These are phyloP conservation scores for Cyclargus thomasi DNA, from an alignment of 1,140 invertebrate species.

Conservation along the genomic window DNA sequence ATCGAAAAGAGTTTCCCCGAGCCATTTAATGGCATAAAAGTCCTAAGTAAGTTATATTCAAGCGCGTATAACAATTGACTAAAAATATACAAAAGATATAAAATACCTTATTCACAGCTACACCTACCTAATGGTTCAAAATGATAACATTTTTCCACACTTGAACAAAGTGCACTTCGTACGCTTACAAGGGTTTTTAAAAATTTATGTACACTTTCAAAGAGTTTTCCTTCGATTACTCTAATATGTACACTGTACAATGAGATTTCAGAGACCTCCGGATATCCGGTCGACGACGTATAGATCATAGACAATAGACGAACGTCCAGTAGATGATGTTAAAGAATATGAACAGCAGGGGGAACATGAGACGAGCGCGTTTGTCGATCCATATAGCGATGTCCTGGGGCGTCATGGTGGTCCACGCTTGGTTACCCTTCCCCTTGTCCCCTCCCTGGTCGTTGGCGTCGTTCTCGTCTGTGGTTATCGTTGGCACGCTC, in stretches of 20 bases:
- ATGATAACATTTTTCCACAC: neutral
- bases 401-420: conserved; percentile 90
- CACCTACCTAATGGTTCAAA: neutral
- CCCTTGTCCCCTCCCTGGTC: conserved; percentile 62
- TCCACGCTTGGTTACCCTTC: conserved; percentile 77
- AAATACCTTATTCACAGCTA: conserved; percentile 6
- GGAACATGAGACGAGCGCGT: conserved; percentile 86
- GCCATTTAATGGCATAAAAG: neutral
- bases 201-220: neutral
- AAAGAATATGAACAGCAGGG: conserved; percentile 85
- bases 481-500: conserved; percentile 77
- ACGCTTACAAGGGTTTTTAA: neutral
- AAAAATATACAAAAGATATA: conserved; percentile 13
- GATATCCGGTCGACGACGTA: neutral
- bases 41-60: neutral
- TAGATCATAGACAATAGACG: conserved; percentile 75
- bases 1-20: neutral
- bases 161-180: no score
- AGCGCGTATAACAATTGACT: conserved; percentile 3
- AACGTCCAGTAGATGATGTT: conserved; percentile 92
- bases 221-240: neutral
- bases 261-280: neutral
- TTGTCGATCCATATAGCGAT: conserved; percentile 91
- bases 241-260: conserved; percentile 12
- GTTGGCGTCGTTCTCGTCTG: conserved; percentile 79